Evolutionary conservation across 2,797 vertebrate species (phyloP).

Genomic region (Craterocephalus amniculus): DNA sequence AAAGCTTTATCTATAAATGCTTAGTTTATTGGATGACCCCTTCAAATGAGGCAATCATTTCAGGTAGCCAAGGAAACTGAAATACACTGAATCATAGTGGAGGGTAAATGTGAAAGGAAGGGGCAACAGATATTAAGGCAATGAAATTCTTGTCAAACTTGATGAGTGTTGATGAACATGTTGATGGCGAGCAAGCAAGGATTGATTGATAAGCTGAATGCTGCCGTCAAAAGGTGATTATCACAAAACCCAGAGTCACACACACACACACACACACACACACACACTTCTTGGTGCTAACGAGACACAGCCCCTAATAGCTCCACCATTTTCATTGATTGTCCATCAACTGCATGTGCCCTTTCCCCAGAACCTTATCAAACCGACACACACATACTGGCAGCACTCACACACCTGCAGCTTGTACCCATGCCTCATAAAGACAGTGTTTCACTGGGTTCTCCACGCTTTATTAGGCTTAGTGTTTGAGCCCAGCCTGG

Average conservation of each 20-base stretch:
- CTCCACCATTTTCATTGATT: conserved; percentile 15
- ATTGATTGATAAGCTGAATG: not conserved
- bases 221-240: not conserved
- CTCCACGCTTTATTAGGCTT: conserved; percentile 24
- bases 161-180: not conserved
- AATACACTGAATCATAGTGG: not conserved
- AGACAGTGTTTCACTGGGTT: conserved; percentile 24
- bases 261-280: not conserved
- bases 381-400: conserved; percentile 11
- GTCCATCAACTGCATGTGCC: conserved; percentile 15
- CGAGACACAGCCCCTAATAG: conserved; percentile 12
- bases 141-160: not conserved
- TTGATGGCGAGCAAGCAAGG: not conserved
- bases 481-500: conserved; percentile 18
- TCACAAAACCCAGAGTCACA: not conserved
- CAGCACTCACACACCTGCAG: conserved; percentile 4
- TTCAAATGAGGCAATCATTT: not conserved
- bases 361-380: conserved; percentile 34
- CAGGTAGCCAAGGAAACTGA: not conserved
- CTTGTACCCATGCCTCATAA: conserved; percentile 24
- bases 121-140: not conserved
- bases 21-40: not conserved
- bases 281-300: not conserved
- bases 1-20: not conserved
- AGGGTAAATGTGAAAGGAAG: not conserved